Percentiles rank a stretch among this genome's conserved stretches.
phyloP scores from a whole-genome alignment of 1,140 invertebrate species.

The Phortica variegata region DNA sequence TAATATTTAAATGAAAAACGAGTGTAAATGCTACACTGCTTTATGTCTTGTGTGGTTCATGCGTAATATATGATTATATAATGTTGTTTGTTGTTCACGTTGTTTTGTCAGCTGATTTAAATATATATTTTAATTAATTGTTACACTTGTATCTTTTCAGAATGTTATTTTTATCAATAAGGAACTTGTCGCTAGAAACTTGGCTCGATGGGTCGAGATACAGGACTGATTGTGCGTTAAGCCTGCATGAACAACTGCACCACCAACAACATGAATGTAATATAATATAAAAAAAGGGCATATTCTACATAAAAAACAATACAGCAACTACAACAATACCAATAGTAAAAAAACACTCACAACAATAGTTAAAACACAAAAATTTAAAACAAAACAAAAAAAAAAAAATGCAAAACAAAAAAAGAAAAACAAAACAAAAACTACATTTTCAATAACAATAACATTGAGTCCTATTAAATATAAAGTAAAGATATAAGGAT shows the following conservation, averaged over 20 bases:
- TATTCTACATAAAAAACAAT: too few species aligned
- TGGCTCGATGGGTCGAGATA: conserved; percentile 64
- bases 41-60: too few species aligned
- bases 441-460: background rate
- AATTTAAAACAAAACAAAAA: background rate
- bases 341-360: background rate
- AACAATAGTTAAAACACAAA: background rate
- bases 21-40: too few species aligned
- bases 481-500: too few species aligned
- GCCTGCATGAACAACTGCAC: conserved; percentile 32
- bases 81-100: too few species aligned
- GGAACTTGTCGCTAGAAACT: conserved; percentile 67
- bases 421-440: background rate
- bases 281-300: background rate
- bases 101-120: too few species aligned
- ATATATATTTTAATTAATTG: too few species aligned
- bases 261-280: background rate
- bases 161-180: conserved; percentile 69
- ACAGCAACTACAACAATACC: conserved; percentile 13
- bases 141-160: too few species aligned
- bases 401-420: background rate
- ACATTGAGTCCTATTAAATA: background rate
- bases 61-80: too few species aligned
- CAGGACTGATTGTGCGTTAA: conserved; percentile 40
- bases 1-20: too few species aligned